Conservation (phyloP, 2,888 invertebrate species). For the Plutella xylostella region DNA sequence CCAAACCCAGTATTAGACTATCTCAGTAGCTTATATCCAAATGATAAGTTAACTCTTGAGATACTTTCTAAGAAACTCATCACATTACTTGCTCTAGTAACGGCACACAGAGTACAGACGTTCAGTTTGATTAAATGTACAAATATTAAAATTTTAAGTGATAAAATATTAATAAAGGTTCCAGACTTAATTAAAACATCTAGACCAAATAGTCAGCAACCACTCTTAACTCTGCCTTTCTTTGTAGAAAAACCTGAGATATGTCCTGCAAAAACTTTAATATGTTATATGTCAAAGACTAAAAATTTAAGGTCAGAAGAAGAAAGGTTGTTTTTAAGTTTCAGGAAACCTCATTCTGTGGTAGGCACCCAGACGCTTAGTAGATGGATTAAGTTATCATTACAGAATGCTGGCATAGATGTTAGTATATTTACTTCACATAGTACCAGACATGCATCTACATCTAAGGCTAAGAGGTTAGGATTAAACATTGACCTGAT, state of each 20-base stretch:
- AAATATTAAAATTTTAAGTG: constrained; percentile 9
- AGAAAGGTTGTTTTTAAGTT: constrained; percentile 10
- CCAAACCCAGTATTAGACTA: constrained; percentile 17
- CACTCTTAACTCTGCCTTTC: constrained; percentile 14
- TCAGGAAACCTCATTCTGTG: constrained; percentile 11
- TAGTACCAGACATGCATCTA: constrained; percentile 13
- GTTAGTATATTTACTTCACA: constrained; percentile 9
- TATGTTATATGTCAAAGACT: constrained; percentile 13
- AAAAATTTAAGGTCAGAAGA: not conserved
- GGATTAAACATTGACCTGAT: constrained; percentile 20
- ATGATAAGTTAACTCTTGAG: constrained; percentile 8
- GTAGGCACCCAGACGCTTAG: constrained; percentile 4
- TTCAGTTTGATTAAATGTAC: constrained; percentile 16
- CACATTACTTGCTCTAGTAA: not conserved
- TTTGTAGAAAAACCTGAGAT: constrained; percentile 14
- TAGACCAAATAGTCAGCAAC: constrained; percentile 10
- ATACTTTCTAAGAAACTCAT: constrained; percentile 19
- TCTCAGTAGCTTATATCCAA: constrained; percentile 8
- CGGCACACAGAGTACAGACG: constrained; percentile 18
- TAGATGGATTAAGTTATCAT: constrained; percentile 3
- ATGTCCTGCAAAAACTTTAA: constrained; percentile 15
- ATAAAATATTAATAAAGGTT: constrained; percentile 5
- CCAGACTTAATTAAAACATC: constrained; percentile 12
- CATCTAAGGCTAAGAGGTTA: constrained; percentile 12
- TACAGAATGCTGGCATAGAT: constrained; percentile 9